Conservation (phyloP, 1,140 invertebrate genomes). For the Brachionus sp. region DNA sequence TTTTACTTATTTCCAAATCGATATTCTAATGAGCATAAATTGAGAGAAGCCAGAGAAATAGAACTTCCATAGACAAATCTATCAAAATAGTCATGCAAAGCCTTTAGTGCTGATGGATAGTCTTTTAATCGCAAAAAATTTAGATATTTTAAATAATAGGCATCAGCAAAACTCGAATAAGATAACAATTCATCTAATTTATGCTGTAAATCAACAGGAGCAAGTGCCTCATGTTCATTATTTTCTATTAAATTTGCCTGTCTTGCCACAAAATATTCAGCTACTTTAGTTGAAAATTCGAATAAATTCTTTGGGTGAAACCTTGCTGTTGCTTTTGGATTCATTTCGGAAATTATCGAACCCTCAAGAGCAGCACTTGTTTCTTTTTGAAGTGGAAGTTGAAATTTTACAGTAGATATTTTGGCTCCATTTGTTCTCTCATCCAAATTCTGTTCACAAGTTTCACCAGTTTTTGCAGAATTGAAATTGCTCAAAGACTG, state of each 20-base stretch:
- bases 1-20: slow-evolving; percentile 39
- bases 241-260: slow-evolving; percentile 24
- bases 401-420: slow-evolving; percentile 12
- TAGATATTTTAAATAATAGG: slow-evolving; percentile 43
- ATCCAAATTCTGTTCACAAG: neutral
- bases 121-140: slow-evolving; percentile 29
- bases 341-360: slow-evolving; percentile 12
- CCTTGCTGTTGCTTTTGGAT: neutral
- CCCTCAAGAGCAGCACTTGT: slow-evolving; percentile 1
- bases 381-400: slow-evolving; percentile 1
- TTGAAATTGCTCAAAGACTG: slow-evolving; percentile 39
- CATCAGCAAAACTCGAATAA: slow-evolving; percentile 36
- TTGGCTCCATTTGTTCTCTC: neutral
- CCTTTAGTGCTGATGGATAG: slow-evolving; percentile 26
- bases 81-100: slow-evolving; percentile 43
- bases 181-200: slow-evolving; percentile 36
- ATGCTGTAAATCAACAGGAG: slow-evolving; percentile 26
- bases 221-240: slow-evolving; percentile 33
- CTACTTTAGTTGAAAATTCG: slow-evolving; percentile 31
- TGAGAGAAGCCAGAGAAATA: slow-evolving; percentile 18
- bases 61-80: neutral
- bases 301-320: neutral
- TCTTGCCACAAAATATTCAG: slow-evolving; percentile 40
- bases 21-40: slow-evolving; percentile 37
- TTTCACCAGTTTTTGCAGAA: neutral